phyloP scores from a whole-genome alignment of 2,888 invertebrate genomes.

The Antheraea yamamai region DNA sequence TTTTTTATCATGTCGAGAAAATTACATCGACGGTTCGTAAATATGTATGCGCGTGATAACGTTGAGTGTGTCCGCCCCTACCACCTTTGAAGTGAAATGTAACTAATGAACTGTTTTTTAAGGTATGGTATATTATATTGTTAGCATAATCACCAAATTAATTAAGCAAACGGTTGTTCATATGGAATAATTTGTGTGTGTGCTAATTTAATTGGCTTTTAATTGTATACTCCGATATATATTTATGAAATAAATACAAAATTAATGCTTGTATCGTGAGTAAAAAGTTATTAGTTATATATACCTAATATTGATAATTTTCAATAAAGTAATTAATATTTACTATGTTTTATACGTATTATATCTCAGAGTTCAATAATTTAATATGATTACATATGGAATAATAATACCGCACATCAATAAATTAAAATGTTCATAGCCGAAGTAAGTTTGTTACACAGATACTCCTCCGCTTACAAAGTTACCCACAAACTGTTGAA shows the following conservation, averaged over 20 bases:
- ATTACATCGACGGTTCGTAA: slow-evolving; percentile 39
- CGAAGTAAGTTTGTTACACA: slow-evolving; percentile 26
- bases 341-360: not conserved
- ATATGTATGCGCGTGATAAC: slow-evolving; percentile 47
- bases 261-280: no score
- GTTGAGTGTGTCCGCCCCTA: slow-evolving; percentile 29
- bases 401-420: slow-evolving; percentile 4
- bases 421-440: slow-evolving; percentile 5
- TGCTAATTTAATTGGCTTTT: not conserved
- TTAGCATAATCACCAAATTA: slow-evolving; percentile 18
- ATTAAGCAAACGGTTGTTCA: not conserved
- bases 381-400: not conserved
- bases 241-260: no score
- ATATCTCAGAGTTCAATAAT: not conserved
- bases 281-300: no score
- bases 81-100: slow-evolving; percentile 46
- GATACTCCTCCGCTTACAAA: slow-evolving; percentile 28
- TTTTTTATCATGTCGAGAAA: slow-evolving; percentile 43
- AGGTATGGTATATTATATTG: not conserved
- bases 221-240: no score
- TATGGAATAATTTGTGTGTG: not conserved
- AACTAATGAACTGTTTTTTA: slow-evolving; percentile 43
- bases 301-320: no score
- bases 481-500: slow-evolving; percentile 31
- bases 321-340: not conserved